Conservation (phyloP, 2,113 vertebrate species). For the Rhegmatorhina hoffmannsi region DNA sequence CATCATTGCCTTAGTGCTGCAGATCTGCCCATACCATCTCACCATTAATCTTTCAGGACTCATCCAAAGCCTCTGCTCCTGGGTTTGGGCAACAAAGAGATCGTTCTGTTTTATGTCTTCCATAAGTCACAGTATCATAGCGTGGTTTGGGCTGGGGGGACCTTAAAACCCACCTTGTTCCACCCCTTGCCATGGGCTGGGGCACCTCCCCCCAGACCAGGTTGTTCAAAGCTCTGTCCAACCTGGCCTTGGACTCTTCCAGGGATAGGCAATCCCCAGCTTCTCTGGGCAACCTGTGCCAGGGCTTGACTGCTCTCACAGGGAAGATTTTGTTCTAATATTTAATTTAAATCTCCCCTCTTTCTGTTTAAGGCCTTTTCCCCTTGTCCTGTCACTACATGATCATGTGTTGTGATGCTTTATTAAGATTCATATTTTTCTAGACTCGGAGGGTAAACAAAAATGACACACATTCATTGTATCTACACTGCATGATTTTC, state of each 20-base stretch:
- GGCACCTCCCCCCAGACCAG: background rate
- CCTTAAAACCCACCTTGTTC: rapidly evolving
- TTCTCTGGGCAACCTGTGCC: background rate
- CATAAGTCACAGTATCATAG: rapidly evolving
- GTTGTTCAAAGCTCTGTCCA: background rate
- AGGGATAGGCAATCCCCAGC: background rate
- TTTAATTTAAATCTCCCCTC: background rate
- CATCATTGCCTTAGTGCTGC: background rate
- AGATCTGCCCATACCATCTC: background rate
- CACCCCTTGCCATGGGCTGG: rapidly evolving
- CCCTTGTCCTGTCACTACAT: background rate
- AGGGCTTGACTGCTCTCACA: rapidly evolving
- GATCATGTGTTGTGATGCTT: background rate
- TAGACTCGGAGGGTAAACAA: background rate
- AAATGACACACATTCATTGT: background rate
- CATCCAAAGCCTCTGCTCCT: background rate
- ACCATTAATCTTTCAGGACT: rapidly evolving
- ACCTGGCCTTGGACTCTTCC: background rate
- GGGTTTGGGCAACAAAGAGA: background rate
- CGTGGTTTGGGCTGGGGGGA: background rate
- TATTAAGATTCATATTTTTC: background rate
- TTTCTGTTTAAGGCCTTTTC: background rate
- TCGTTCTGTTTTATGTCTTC: background rate
- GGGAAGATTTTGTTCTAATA: background rate
- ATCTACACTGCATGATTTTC: background rate